These are phyloP conservation scores for Danio jaintianensis DNA, from an alignment of 2,797 vertebrate genomes.

Conservation along the genomic window DNA sequence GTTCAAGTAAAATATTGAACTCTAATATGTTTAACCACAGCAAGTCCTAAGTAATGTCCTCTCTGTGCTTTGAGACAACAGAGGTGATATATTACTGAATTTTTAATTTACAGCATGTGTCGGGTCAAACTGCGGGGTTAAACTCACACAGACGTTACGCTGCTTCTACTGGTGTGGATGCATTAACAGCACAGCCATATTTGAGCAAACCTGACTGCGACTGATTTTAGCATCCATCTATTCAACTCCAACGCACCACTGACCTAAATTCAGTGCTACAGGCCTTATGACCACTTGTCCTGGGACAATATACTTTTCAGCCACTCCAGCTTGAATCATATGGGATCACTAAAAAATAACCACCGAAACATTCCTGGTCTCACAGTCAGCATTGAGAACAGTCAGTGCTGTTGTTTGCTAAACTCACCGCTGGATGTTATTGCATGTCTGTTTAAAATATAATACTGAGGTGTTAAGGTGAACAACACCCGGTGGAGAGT, in stretches of 20 bases:
- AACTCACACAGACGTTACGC: slow-evolving; percentile 9
- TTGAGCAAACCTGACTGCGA: slow-evolving; percentile 12
- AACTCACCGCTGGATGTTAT: slow-evolving; percentile 7
- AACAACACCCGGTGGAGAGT: slow-evolving; percentile 21
- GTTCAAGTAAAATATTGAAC: slow-evolving; percentile 31
- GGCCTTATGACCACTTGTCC: not conserved
- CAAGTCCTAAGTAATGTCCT: slow-evolving; percentile 23
- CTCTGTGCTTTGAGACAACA: slow-evolving; percentile 33
- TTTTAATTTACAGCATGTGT: slow-evolving; percentile 44
- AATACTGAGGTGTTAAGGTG: slow-evolving; percentile 11
- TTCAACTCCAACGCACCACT: slow-evolving; percentile 18
- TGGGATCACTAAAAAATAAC: slow-evolving; percentile 41
- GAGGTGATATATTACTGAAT: slow-evolving; percentile 33
- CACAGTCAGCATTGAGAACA: slow-evolving; percentile 31
- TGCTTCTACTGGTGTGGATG: slow-evolving; percentile 32
- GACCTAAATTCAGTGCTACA: slow-evolving; percentile 30
- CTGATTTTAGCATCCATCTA: slow-evolving; percentile 3
- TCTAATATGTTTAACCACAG: slow-evolving; percentile 39
- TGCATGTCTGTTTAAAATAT: slow-evolving; percentile 36
- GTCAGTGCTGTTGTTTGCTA: slow-evolving; percentile 21
- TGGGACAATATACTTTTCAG: slow-evolving; percentile 19
- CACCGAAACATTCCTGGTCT: slow-evolving; percentile 5
- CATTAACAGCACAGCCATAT: slow-evolving; percentile 9
- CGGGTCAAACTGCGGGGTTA: slow-evolving; percentile 28
- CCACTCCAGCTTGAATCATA: slow-evolving; percentile 23